phyloP scores from a whole-genome alignment of 2,888 invertebrate genomes.

The Pyralis farinalis region DNA sequence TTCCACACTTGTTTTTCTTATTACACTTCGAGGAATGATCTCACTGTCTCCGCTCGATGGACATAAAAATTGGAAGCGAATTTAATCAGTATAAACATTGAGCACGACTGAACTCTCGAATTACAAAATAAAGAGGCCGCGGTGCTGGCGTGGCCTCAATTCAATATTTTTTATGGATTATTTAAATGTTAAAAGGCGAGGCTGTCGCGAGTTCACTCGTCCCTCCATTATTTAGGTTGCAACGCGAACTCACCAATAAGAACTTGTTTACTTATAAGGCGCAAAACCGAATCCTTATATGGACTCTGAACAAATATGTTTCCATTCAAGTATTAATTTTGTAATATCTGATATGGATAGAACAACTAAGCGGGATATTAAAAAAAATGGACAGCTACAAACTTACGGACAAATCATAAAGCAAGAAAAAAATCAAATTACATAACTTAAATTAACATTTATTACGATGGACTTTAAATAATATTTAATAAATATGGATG shows the following conservation, averaged over 20 bases:
- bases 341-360: conserved; percentile 26
- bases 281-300: conserved; percentile 53
- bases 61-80: conserved; percentile 37
- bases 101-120: conserved; percentile 34
- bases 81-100: conserved; percentile 30
- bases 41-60: conserved; percentile 32
- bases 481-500: background rate
- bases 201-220: conserved; percentile 46
- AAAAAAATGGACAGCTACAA: too few species aligned
- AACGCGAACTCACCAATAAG: conserved; percentile 62
- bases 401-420: too few species aligned
- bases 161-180: conserved; percentile 36
- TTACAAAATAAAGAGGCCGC: conserved; percentile 19
- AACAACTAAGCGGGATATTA: conserved; percentile 30
- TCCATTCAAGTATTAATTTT: conserved; percentile 62
- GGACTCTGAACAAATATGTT: conserved; percentile 56
- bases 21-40: conserved; percentile 36
- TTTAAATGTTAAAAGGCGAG: conserved; percentile 34
- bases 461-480: too few species aligned
- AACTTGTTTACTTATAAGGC: conserved; percentile 75
- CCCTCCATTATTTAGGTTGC: conserved; percentile 54
- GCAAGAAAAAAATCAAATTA: too few species aligned
- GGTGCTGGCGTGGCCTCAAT: conserved; percentile 30
- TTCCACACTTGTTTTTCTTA: conserved; percentile 42
- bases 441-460: too few species aligned